These are phyloP conservation scores for Pseudochirops corinnae DNA, from an alignment of 2,797 vertebrate genomes.

Conservation along the genomic window DNA sequence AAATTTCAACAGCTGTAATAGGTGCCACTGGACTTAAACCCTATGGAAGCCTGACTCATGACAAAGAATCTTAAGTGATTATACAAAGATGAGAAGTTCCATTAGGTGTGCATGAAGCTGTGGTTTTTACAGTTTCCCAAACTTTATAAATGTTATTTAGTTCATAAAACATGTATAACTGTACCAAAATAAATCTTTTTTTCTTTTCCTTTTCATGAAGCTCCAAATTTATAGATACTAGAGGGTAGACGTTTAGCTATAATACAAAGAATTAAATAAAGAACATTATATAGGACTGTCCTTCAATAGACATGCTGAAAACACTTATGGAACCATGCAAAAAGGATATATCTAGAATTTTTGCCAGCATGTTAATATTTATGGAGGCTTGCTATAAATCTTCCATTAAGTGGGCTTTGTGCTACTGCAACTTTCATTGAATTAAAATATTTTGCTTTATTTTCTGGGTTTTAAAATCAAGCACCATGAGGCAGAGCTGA, in stretches of 20 bases:
- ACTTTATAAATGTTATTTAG: constrained; percentile 39
- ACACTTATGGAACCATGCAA: background rate
- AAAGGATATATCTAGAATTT: constrained; percentile 34
- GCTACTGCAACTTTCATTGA: constrained; percentile 30
- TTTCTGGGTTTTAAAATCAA: constrained; percentile 6
- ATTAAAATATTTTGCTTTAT: constrained; percentile 27
- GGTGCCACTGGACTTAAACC: constrained; percentile 33
- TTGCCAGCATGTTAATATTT: constrained; percentile 20
- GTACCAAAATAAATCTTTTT: constrained; percentile 10
- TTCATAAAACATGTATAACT: constrained; percentile 30
- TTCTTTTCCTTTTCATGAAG: constrained; percentile 51
- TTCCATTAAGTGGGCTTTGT: constrained; percentile 30
- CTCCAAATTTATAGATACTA: constrained; percentile 19
- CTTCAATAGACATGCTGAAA: constrained; percentile 27
- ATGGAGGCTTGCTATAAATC: constrained; percentile 32
- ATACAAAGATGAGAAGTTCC: constrained; percentile 29
- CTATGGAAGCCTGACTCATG: constrained; percentile 25
- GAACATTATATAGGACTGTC: background rate
- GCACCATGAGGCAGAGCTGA: constrained; percentile 2
- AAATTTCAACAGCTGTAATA: constrained; percentile 18
- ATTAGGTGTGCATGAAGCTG: constrained; percentile 19
- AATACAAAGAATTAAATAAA: background rate
- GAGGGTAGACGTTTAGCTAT: constrained; percentile 35
- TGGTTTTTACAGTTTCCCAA: constrained; percentile 26
- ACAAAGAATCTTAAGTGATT: constrained; percentile 47